Percentiles rank a stretch among this genome's conserved stretches.
Evolutionary conservation across 2,888 invertebrate genomes (phyloP).

Genomic region (Drosophila hamatofila): DNA sequence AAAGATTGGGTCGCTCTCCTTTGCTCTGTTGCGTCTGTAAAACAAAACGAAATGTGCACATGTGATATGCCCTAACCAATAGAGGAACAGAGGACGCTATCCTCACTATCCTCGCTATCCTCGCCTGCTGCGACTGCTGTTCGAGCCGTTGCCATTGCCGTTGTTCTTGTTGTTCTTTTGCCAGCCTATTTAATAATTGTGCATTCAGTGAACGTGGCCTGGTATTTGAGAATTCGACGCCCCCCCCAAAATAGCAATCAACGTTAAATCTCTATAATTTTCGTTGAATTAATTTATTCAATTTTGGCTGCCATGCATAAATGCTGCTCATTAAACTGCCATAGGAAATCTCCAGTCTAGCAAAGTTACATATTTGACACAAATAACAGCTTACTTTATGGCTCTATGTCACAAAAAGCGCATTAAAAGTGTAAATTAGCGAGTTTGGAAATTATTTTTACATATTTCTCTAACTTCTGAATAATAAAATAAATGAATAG

Average conservation of each 20-base stretch:
- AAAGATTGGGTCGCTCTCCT: constrained; percentile 19
- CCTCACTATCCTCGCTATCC: constrained; percentile 26
- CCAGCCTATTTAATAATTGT: constrained; percentile 75
- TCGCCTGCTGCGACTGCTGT: constrained; percentile 13
- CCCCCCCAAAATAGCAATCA: constrained; percentile 58
- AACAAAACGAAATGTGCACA: constrained; percentile 73
- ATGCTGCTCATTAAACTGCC: constrained; percentile 46
- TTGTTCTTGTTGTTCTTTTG: constrained; percentile 48
- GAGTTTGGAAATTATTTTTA: neutral
- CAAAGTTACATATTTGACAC: neutral
- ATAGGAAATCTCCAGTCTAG: neutral
- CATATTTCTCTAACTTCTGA: neutral
- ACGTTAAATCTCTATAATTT: constrained; percentile 68
- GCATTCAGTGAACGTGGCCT: constrained; percentile 73
- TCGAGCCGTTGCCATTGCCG: constrained; percentile 3
- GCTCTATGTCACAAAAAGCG: neutral
- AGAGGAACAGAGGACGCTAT: constrained; percentile 54
- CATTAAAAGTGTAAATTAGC: neutral
- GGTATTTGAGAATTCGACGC: constrained; percentile 37
- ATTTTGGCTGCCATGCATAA: constrained; percentile 60
- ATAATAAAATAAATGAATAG: no score
- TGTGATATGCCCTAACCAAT: constrained; percentile 65
- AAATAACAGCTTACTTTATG: neutral
- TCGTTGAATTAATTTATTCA: constrained; percentile 69
- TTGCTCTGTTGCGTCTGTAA: constrained; percentile 51